These are phyloP conservation scores for Thamnophis elegans DNA, from an alignment of 2,797 vertebrate species.

Conservation along the genomic window DNA sequence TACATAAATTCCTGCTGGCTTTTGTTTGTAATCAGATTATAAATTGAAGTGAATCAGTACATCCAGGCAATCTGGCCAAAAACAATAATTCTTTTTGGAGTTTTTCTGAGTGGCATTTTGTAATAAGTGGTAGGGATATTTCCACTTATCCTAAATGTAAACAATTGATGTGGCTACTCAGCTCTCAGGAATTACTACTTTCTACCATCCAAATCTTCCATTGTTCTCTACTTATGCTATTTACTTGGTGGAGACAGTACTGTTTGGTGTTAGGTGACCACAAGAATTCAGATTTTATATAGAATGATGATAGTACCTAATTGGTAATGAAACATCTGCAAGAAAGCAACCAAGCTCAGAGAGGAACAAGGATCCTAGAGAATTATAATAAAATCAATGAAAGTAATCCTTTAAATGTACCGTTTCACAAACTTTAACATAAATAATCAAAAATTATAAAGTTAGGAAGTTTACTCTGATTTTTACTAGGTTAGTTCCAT, in stretches of 20 bases:
- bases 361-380: background rate
- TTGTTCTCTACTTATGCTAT: background rate
- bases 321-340: background rate
- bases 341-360: background rate
- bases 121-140: background rate
- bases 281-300: background rate
- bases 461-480: constrained; percentile 15
- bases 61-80: background rate
- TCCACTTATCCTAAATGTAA: background rate
- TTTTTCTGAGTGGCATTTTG: background rate
- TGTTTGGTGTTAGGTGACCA: background rate
- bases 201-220: background rate
- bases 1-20: background rate
- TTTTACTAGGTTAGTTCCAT: constrained; percentile 25
- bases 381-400: background rate
- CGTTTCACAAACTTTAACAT: background rate
- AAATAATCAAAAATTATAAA: background rate
- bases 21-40: constrained; percentile 25
- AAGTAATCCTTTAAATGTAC: background rate
- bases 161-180: background rate
- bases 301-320: background rate
- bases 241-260: constrained; percentile 5
- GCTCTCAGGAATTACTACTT: constrained; percentile 22
- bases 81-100: background rate
- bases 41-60: constrained; percentile 1